phyloP scores from a whole-genome alignment of 2,888 invertebrate genomes.

The Ochropleura plecta region DNA sequence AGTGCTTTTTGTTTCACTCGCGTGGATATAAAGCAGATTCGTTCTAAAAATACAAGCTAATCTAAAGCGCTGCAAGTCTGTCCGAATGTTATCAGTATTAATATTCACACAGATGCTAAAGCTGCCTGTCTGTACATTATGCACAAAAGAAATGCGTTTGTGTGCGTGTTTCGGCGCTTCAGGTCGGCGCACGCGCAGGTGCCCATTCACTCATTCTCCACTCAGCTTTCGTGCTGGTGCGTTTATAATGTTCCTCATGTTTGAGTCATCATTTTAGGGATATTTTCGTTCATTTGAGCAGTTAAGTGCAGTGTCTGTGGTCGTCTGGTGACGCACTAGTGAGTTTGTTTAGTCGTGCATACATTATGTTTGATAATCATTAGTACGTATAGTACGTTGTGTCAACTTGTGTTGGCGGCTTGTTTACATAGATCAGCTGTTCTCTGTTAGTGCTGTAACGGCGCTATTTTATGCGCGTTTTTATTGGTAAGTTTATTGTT shows the following conservation, averaged over 20 bases:
- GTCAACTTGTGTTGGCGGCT: neutral
- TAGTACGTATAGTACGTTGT: neutral
- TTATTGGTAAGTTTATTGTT: slow-evolving; percentile 35
- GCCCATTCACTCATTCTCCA: slow-evolving; percentile 55
- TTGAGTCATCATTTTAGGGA: slow-evolving; percentile 26
- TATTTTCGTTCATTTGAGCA: slow-evolving; percentile 24
- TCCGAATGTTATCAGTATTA: slow-evolving; percentile 49
- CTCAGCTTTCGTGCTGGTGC: slow-evolving; percentile 50
- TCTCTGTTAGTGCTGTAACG: slow-evolving; percentile 9
- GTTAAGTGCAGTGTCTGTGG: slow-evolving; percentile 10
- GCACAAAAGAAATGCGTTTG: slow-evolving; percentile 22
- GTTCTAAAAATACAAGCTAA: slow-evolving; percentile 46
- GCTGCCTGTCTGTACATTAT: slow-evolving; percentile 1
- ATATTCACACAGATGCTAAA: slow-evolving; percentile 21
- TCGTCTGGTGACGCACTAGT: neutral
- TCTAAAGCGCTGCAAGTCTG: slow-evolving; percentile 39
- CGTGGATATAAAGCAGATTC: slow-evolving; percentile 44
- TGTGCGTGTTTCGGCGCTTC: slow-evolving; percentile 60
- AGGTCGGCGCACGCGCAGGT: slow-evolving; percentile 62
- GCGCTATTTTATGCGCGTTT: neutral
- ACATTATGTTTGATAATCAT: neutral
- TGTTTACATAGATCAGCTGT: slow-evolving; percentile 54
- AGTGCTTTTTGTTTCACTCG: slow-evolving; percentile 26
- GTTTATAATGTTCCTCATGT: slow-evolving; percentile 22
- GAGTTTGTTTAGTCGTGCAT: neutral